These are phyloP conservation scores for Pandemis cinnamomeana DNA, from an alignment of 2,888 invertebrate genomes.

Conservation along the genomic window DNA sequence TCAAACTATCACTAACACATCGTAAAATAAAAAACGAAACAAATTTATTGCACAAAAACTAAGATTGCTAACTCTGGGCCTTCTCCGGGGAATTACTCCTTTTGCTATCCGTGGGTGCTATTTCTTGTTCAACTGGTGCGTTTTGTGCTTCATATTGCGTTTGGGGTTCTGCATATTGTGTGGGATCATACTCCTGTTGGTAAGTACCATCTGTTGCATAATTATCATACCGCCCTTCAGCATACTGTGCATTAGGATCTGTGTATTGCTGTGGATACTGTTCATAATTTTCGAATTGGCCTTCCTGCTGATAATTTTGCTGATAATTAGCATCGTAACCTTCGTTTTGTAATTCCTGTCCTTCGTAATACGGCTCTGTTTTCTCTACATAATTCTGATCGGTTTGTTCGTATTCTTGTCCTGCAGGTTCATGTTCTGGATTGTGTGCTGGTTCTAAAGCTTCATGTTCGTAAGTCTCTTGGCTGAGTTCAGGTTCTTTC, in stretches of 20 bases:
- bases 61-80: slow-evolving; percentile 72
- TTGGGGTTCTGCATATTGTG: slow-evolving; percentile 58
- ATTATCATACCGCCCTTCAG: slow-evolving; percentile 62
- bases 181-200: slow-evolving; percentile 61
- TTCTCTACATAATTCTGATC: slow-evolving; percentile 45
- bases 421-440: slow-evolving; percentile 48
- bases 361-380: slow-evolving; percentile 38
- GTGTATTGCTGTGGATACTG: slow-evolving; percentile 58
- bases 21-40: slow-evolving; percentile 55
- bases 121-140: slow-evolving; percentile 37
- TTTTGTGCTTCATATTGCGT: slow-evolving; percentile 40
- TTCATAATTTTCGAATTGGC: slow-evolving; percentile 67
- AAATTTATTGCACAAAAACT: slow-evolving; percentile 71
- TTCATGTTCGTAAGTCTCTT: slow-evolving; percentile 33
- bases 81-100: slow-evolving; percentile 54
- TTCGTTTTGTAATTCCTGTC: slow-evolving; percentile 43
- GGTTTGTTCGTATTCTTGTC: slow-evolving; percentile 46
- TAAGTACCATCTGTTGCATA: slow-evolving; percentile 65
- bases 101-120: slow-evolving; percentile 49
- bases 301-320: slow-evolving; percentile 50
- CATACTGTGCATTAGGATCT: slow-evolving; percentile 64
- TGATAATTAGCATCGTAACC: slow-evolving; percentile 59
- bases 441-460: slow-evolving; percentile 20
- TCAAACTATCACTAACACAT: slow-evolving; percentile 44
- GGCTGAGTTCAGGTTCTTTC: slow-evolving; percentile 17